Evolutionary conservation across 2,888 invertebrate species (phyloP).

Genomic region (Pasiphila rectangulata): DNA sequence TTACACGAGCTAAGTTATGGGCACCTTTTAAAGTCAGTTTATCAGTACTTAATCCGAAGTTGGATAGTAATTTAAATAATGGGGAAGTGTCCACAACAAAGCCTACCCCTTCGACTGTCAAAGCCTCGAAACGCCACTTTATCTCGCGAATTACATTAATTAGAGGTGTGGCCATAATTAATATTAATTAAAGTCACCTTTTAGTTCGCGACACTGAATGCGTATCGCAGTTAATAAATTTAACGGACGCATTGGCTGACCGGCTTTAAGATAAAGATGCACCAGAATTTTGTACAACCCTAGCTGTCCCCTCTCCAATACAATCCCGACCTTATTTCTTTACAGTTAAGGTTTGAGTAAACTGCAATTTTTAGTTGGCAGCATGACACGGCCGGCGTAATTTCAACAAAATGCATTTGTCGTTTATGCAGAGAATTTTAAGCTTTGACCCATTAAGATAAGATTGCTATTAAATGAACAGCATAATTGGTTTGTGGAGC

Average conservation of each 20-base stretch:
- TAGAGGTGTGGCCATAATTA: conserved; percentile 79
- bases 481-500: conserved; percentile 37
- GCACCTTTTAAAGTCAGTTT: not conserved
- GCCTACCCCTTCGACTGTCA: conserved; percentile 16
- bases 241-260: conserved; percentile 68
- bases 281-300: conserved; percentile 49
- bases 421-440: conserved; percentile 47
- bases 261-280: conserved; percentile 73
- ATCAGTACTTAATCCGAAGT: not conserved
- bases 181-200: conserved; percentile 80
- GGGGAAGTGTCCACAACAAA: conserved; percentile 8
- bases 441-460: conserved; percentile 50
- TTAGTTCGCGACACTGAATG: conserved; percentile 75
- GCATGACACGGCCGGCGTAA: conserved; percentile 42
- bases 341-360: conserved; percentile 21
- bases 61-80: conserved; percentile 1
- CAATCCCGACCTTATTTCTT: conserved; percentile 34
- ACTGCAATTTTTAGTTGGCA: conserved; percentile 30
- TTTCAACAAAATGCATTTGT: conserved; percentile 44
- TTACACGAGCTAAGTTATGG: no score
- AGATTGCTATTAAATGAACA: conserved; percentile 44
- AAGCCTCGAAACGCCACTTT: conserved; percentile 56
- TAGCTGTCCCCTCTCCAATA: conserved; percentile 16
- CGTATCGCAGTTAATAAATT: conserved; percentile 81
- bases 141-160: conserved; percentile 77